Conservation (phyloP, 2,113 vertebrate species). For the Proterorhinus semilunaris region DNA sequence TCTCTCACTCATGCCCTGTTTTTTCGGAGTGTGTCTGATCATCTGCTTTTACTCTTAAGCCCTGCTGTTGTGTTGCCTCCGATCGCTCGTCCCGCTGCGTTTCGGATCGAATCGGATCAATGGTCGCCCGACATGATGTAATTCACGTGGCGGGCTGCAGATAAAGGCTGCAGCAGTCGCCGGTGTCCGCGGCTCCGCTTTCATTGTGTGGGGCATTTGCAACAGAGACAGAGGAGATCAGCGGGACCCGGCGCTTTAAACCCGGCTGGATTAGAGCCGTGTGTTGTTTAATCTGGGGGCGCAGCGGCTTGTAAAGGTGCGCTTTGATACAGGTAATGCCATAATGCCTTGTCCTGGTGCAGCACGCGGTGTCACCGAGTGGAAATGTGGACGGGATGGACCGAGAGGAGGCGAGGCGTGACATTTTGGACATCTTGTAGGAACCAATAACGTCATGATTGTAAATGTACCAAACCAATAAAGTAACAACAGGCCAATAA, state of each 20-base stretch:
- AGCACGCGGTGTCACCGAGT: neutral
- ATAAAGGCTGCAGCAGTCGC: constrained; percentile 30
- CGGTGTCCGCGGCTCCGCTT: constrained; percentile 18
- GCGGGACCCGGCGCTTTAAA: constrained; percentile 17
- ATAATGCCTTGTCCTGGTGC: neutral
- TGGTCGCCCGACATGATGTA: constrained; percentile 30
- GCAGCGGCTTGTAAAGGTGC: constrained; percentile 22
- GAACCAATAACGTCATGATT: too few species aligned
- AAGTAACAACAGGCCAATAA: too few species aligned
- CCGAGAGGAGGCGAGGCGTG: too few species aligned
- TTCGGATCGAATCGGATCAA: constrained; percentile 34
- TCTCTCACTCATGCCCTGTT: too few species aligned
- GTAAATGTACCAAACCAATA: too few species aligned
- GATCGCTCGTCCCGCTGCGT: constrained; percentile 25
- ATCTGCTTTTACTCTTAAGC: neutral
- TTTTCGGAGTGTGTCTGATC: neutral
- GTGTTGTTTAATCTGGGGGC: constrained; percentile 31
- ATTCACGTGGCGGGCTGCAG: constrained; percentile 29
- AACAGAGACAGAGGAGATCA: constrained; percentile 14
- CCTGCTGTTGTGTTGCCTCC: constrained; percentile 25
- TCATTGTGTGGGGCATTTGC: constrained; percentile 18
- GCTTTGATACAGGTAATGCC: constrained; percentile 36
- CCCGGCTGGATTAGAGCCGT: constrained; percentile 36
- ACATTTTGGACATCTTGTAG: too few species aligned
- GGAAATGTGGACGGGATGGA: neutral